Evolutionary conservation across 2,888 invertebrate genomes (phyloP), one percentile per base, ranked within the genome.

Genomic region (Nycteola revayana): DNA sequence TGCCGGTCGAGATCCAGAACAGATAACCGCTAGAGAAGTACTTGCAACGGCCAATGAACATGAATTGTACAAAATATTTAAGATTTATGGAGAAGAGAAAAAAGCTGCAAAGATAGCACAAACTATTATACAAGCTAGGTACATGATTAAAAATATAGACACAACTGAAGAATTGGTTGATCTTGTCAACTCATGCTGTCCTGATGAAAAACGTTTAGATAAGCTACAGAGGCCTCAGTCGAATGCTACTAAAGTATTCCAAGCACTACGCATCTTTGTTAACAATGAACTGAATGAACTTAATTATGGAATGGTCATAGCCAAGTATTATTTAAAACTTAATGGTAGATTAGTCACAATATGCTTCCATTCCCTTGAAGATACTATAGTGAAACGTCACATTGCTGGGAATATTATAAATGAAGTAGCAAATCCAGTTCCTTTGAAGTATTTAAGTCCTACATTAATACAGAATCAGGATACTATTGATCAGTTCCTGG

Each of bases 271-370:
- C 41, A 98, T 98, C 62, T 98, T 98, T 79, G 96, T 98, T 0
- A 98, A 98, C 71, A 96, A 98, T 75, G 98, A 98, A 85, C 82
- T 98, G 0, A 98, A 98, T 74, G 98, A 98, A 89, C 91, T 98
- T 1, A 96, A 98, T 84, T 95, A 95, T 73, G 98, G 93, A 0
- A 91, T 98, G 77, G 72, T 95, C 10, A 62, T 97, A 33, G 94
- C 97, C 0, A 91, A 93, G 44, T 90, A 90, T 65, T 95, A 92
- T 64, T 89, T 98, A 10, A 95, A 95, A 81, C 77, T 92, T 0
- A 92, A 93, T 21, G 98, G 98, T 0, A 89, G 93, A 40, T 73
- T 98, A 40, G 93, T 96, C 0, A 93, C 95, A 0, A 91, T 98
- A 23, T 93, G 96, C 7, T 98, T 98, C 75, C 98, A 98, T 80